phyloP scores from a whole-genome alignment of 2,888 invertebrate genomes.

The Eupithecia subumbrata region DNA sequence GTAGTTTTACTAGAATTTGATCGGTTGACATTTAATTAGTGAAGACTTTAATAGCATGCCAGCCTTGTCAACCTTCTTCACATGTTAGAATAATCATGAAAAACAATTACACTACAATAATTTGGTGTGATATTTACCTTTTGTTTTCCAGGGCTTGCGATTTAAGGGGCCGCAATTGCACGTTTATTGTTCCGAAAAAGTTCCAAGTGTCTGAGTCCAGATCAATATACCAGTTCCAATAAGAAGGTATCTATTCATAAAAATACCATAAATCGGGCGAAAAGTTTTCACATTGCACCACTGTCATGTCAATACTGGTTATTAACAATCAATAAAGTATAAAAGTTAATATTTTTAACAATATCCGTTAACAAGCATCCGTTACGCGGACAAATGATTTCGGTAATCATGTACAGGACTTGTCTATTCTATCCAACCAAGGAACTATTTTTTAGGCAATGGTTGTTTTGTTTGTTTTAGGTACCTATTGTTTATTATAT shows the following conservation, averaged over 20 bases:
- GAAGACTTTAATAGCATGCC: background rate
- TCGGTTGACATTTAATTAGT: too few relatives aligned
- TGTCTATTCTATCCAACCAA: background rate
- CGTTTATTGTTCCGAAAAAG: background rate
- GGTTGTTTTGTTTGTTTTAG: background rate
- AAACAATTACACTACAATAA: background rate
- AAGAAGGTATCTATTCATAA: too few relatives aligned
- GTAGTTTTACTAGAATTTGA: too few relatives aligned
- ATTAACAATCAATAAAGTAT: background rate
- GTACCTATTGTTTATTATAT: conserved; percentile 4
- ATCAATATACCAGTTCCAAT: background rate
- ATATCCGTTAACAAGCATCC: background rate
- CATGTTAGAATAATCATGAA: background rate
- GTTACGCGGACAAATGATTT: background rate
- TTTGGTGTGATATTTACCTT: background rate
- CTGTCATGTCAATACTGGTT: background rate
- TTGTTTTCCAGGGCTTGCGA: background rate
- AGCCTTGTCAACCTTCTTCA: background rate
- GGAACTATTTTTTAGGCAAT: background rate
- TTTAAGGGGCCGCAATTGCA: background rate
- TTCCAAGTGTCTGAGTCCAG: background rate
- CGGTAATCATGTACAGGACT: background rate
- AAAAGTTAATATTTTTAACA: too few relatives aligned
- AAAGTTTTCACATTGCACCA: too few relatives aligned
- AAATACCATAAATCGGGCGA: too few relatives aligned